Conservation (phyloP, 1,140 invertebrate genomes). For the Akabosia matsudoensis region DNA sequence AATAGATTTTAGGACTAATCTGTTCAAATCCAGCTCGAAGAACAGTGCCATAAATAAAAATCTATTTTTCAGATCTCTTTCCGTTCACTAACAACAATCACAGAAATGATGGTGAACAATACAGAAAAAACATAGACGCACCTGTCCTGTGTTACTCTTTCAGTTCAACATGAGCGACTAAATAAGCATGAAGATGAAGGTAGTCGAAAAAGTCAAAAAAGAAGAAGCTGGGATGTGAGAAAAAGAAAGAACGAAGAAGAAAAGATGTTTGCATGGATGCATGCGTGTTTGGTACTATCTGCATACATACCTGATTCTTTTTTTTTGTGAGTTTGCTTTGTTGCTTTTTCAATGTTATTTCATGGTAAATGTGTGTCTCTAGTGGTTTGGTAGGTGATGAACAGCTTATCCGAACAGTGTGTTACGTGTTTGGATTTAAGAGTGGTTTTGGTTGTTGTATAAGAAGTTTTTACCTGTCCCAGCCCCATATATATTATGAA, state of each 20-base stretch:
- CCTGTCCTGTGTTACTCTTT: constrained; percentile 20
- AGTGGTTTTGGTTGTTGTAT: no score
- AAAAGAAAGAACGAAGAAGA: background rate
- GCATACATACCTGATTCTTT: background rate
- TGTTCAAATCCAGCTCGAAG: background rate
- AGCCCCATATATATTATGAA: no score
- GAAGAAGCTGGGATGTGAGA: background rate
- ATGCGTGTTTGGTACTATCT: no score
- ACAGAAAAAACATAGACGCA: background rate
- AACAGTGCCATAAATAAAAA: no score
- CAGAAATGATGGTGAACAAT: background rate
- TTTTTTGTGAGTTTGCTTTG: constrained; percentile 9
- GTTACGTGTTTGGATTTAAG: no score
- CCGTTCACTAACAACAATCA: background rate
- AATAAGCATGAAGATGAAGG: constrained; percentile 20
- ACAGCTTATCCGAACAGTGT: no score
- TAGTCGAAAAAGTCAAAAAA: constrained; percentile 17
- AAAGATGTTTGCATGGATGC: background rate
- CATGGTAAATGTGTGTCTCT: no score
- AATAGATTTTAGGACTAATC: background rate
- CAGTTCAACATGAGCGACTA: constrained; percentile 18
- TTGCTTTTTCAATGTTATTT: background rate
- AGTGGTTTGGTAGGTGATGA: no score
- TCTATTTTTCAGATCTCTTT: no score
- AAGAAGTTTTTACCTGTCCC: no score